These are phyloP conservation scores for Agrochola lota DNA, from an alignment of 2,888 invertebrate species.

Conservation along the genomic window DNA sequence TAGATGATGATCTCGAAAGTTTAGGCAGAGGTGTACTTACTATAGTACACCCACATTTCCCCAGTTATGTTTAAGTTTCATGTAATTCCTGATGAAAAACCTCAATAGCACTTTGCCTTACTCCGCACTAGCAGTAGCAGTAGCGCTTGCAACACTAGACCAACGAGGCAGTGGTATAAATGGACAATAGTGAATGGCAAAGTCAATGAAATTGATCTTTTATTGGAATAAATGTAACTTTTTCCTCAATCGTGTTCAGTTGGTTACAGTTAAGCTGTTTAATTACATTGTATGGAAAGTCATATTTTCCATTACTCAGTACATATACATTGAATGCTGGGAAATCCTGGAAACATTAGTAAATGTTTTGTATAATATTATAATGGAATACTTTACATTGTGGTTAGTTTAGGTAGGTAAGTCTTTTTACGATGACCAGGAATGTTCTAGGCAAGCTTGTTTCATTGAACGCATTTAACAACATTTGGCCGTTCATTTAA, in stretches of 20 bases:
- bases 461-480: neutral
- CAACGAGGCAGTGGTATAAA: too few relatives aligned
- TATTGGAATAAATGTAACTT: neutral
- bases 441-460: neutral
- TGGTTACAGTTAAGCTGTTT: neutral
- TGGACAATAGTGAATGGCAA: neutral
- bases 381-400: neutral
- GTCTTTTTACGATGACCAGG: neutral
- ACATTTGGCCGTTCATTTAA: neutral
- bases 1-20: too few relatives aligned
- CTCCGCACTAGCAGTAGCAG: neutral
- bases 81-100: neutral
- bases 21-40: neutral
- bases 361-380: neutral
- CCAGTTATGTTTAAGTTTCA: neutral
- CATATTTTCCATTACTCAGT: neutral
- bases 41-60: neutral
- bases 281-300: neutral
- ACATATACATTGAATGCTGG: neutral
- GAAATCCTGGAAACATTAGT: conserved; percentile 10
- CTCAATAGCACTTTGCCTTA: too few relatives aligned
- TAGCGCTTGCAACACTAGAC: too few relatives aligned
- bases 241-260: neutral
- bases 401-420: neutral
- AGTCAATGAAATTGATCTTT: neutral